phyloP scores from a whole-genome alignment of 2,113 vertebrate genomes.

The Platysternon megacephalum region DNA sequence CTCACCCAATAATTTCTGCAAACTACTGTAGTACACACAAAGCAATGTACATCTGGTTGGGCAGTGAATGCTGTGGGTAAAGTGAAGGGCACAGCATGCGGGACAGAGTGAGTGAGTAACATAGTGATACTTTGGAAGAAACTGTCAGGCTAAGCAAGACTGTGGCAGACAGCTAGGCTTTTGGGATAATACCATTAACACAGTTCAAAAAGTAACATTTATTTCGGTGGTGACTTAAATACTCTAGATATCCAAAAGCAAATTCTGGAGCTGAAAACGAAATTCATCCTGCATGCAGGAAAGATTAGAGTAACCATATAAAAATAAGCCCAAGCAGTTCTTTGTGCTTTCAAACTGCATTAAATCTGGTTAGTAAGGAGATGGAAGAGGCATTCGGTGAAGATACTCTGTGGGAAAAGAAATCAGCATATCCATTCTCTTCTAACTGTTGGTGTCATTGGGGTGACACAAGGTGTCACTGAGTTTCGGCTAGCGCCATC shows the following conservation, averaged over 20 bases:
- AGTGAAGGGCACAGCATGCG: rapidly evolving
- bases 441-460: background rate
- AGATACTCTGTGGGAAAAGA: background rate
- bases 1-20: background rate
- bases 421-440: background rate
- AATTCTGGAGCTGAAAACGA: background rate
- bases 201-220: background rate
- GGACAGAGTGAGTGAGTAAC: background rate
- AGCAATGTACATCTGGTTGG: background rate
- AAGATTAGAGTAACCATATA: background rate
- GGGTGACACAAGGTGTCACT: background rate
- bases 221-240: slow-evolving; percentile 5
- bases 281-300: background rate
- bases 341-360: rapidly evolving
- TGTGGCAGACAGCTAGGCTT: background rate
- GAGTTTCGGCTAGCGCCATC: background rate
- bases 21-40: background rate
- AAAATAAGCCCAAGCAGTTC: background rate
- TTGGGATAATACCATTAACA: background rate
- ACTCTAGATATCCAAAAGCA: background rate
- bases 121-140: background rate
- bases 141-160: background rate
- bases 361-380: background rate
- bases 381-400: background rate
- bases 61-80: background rate